These are phyloP conservation scores for Pachliopta kotzebuea DNA, from an alignment of 2,888 invertebrate genomes.

Conservation along the genomic window DNA sequence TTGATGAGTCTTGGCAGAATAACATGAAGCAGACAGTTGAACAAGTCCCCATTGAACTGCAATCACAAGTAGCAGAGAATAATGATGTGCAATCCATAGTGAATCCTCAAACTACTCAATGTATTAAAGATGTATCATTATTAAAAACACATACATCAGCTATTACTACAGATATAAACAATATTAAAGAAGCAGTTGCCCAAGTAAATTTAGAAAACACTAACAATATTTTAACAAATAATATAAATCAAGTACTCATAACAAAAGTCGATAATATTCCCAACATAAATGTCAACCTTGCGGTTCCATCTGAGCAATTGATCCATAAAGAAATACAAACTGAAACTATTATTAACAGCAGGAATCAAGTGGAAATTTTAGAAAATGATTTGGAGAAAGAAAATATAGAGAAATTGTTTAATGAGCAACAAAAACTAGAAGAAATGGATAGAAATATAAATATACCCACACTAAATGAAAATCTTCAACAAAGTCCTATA, in stretches of 20 bases:
- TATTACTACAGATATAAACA: conserved; percentile 4
- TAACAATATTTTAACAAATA: conserved; percentile 30
- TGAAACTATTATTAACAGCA: conserved; percentile 8
- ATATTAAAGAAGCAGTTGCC: not conserved
- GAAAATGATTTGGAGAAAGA: conserved; percentile 28
- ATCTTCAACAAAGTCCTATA: conserved; percentile 21
- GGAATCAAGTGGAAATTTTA: conserved; percentile 20
- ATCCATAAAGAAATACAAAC: conserved; percentile 29
- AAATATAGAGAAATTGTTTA: conserved; percentile 31
- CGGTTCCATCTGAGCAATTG: conserved; percentile 25
- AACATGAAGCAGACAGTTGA: conserved; percentile 44
- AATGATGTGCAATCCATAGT: conserved; percentile 5
- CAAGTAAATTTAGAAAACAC: conserved; percentile 1
- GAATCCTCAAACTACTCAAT: conserved; percentile 33
- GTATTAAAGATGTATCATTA: conserved; percentile 28
- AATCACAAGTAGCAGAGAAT: conserved; percentile 8
- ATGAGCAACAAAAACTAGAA: conserved; percentile 31
- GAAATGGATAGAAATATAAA: conserved; percentile 33
- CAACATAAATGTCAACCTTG: conserved; percentile 28
- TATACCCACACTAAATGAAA: conserved; percentile 30
- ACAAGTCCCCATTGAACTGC: conserved; percentile 39
- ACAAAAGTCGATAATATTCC: conserved; percentile 34
- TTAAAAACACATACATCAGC: conserved; percentile 1
- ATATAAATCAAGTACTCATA: conserved; percentile 29
- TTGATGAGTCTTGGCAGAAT: conserved; percentile 57